Percentiles rank a stretch among this genome's conserved stretches.
Conservation (phyloP, 2,888 invertebrate species). For the Hyles lineata region DNA sequence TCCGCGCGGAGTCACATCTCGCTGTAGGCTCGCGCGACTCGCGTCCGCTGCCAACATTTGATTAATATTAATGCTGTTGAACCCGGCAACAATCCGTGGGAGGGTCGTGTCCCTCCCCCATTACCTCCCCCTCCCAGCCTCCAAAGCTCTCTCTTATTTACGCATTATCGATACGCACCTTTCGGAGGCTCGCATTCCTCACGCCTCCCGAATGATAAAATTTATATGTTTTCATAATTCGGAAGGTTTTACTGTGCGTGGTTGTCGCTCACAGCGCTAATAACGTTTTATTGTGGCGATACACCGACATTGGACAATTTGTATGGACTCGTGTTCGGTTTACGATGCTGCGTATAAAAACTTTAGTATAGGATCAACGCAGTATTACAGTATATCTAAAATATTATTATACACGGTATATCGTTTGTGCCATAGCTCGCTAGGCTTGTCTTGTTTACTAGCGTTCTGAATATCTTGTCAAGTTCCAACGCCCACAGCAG, state of each 20-base stretch:
- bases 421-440: background rate
- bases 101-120: background rate
- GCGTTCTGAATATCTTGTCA: background rate
- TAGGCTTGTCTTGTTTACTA: background rate
- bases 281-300: slow-evolving; percentile 2
- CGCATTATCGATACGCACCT: slow-evolving; percentile 24
- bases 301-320: background rate
- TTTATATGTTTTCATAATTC: slow-evolving; percentile 25
- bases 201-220: slow-evolving; percentile 13
- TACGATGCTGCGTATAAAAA: slow-evolving; percentile 4
- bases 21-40: background rate
- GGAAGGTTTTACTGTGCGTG: background rate
- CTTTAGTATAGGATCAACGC: background rate
- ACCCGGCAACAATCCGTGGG: slow-evolving; percentile 21
- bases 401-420: no score
- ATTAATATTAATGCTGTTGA: slow-evolving; percentile 26
- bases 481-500: no score
- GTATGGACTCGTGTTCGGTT: slow-evolving; percentile 5
- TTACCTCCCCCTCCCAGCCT: background rate
- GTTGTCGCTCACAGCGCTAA: background rate
- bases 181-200: slow-evolving; percentile 4
- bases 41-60: slow-evolving; percentile 5
- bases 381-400: no score
- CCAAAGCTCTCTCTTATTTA: slow-evolving; percentile 15
- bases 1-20: background rate